Evolutionary conservation across 2,113 vertebrate species (phyloP).

Genomic region (Gasterosteus nipponicus): DNA sequence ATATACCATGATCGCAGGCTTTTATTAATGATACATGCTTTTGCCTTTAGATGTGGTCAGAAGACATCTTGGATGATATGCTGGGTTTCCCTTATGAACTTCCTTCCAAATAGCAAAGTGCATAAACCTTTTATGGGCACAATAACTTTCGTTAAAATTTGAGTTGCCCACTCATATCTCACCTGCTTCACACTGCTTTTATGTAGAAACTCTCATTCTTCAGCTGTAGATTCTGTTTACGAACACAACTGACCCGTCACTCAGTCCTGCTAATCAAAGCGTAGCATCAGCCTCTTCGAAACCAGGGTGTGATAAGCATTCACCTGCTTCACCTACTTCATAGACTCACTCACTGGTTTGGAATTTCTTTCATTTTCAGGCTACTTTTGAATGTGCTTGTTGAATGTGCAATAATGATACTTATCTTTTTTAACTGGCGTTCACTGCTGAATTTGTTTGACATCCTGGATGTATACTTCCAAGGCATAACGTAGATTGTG

Average conservation of each 20-base stretch:
- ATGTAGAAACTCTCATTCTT: not conserved
- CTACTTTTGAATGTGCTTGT: no score
- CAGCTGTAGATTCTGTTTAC: not conserved
- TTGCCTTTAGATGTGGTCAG: not conserved
- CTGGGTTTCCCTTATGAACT: not conserved
- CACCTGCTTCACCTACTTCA: not conserved
- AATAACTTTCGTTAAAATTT: not conserved
- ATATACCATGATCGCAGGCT: not conserved
- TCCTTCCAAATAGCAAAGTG: not conserved
- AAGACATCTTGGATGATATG: not conserved
- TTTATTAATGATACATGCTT: not conserved
- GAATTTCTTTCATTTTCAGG: not conserved
- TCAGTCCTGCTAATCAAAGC: not conserved
- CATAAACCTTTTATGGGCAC: not conserved
- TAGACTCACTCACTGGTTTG: not conserved
- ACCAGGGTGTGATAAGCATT: not conserved
- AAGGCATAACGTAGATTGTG: not conserved
- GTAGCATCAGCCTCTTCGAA: not conserved
- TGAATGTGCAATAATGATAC: not conserved
- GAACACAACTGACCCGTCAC: not conserved
- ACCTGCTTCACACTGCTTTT: not conserved
- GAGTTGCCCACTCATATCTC: not conserved
- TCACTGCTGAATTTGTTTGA: not conserved
- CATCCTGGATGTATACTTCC: not conserved
- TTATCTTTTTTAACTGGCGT: not conserved